Percentiles rank a stretch among this genome's conserved stretches.
phyloP scores from a whole-genome alignment of 1,140 invertebrate genomes.

The Tetramorium alpestre region DNA sequence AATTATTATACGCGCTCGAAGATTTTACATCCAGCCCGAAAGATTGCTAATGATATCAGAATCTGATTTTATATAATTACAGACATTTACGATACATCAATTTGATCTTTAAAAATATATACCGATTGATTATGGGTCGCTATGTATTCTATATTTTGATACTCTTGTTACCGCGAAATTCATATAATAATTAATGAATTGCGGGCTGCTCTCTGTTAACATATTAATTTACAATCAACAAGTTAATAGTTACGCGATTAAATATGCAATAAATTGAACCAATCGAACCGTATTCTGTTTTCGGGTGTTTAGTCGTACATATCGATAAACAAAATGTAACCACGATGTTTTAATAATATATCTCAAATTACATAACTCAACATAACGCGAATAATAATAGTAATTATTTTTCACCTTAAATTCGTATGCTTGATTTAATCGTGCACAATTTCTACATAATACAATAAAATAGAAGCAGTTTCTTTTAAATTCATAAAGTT shows the following conservation, averaged over 20 bases:
- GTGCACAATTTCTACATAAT: neutral
- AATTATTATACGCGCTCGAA: neutral
- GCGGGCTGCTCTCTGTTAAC: slow-evolving; percentile 57
- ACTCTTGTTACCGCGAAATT: slow-evolving; percentile 59
- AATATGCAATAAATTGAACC: slow-evolving; percentile 61
- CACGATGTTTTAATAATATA: slow-evolving; percentile 55
- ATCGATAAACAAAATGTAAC: slow-evolving; percentile 55
- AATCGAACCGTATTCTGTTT: slow-evolving; percentile 52
- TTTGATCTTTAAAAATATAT: slow-evolving; percentile 52
- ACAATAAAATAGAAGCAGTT: neutral
- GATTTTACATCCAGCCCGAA: neutral
- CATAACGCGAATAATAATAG: slow-evolving; percentile 15
- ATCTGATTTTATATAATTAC: slow-evolving; percentile 38
- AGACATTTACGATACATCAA: slow-evolving; percentile 38
- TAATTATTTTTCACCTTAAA: slow-evolving; percentile 40
- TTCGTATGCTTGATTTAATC: neutral
- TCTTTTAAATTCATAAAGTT: neutral
- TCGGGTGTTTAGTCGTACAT: slow-evolving; percentile 48
- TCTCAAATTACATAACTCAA: slow-evolving; percentile 47
- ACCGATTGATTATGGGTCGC: slow-evolving; percentile 49
- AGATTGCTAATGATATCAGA: neutral
- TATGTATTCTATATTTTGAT: slow-evolving; percentile 59
- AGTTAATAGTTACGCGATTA: slow-evolving; percentile 64
- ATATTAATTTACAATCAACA: slow-evolving; percentile 66
- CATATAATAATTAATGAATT: slow-evolving; percentile 62